phyloP scores from a whole-genome alignment of 2,888 invertebrate species.

The Trachelus iudaicus region DNA sequence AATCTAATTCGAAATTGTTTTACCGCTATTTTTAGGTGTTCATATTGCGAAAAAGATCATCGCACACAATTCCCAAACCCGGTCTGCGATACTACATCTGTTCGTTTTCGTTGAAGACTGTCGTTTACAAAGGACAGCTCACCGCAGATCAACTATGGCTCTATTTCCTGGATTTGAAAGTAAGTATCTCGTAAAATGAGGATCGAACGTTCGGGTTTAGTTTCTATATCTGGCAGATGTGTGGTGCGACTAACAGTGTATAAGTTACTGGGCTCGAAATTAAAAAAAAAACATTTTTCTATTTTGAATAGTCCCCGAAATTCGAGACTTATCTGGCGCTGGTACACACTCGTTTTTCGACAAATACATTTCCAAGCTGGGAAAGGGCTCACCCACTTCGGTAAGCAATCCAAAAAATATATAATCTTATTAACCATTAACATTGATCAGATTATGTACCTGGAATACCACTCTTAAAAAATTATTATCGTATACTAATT shows the following conservation, averaged over 20 bases:
- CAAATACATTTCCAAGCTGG: constrained; percentile 99
- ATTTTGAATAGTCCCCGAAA: constrained; percentile 75
- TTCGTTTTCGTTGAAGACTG: constrained; percentile 87
- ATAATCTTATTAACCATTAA: neutral
- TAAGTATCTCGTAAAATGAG: constrained; percentile 35
- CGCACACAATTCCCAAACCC: constrained; percentile 86
- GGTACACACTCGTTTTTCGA: constrained; percentile 98
- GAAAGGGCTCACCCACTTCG: constrained; percentile 98
- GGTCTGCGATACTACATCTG: constrained; percentile 96
- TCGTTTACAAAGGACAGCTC: constrained; percentile 98
- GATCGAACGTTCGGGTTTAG: neutral
- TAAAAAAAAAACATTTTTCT: neutral
- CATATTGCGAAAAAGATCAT: constrained; percentile 91
- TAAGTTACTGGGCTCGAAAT: neutral
- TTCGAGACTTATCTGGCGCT: constrained; percentile 96
- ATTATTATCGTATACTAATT: neutral
- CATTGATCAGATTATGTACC: neutral
- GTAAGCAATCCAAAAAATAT: constrained; percentile 64
- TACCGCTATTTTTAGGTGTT: constrained; percentile 78
- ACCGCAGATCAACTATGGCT: constrained; percentile 94
- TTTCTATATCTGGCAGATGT: neutral
- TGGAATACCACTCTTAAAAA: neutral
- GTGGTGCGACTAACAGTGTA: neutral
- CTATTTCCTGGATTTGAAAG: constrained; percentile 74
- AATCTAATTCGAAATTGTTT: neutral